phyloP scores from a whole-genome alignment of 2,113 vertebrate genomes.

The Odobenus rosmarus region DNA sequence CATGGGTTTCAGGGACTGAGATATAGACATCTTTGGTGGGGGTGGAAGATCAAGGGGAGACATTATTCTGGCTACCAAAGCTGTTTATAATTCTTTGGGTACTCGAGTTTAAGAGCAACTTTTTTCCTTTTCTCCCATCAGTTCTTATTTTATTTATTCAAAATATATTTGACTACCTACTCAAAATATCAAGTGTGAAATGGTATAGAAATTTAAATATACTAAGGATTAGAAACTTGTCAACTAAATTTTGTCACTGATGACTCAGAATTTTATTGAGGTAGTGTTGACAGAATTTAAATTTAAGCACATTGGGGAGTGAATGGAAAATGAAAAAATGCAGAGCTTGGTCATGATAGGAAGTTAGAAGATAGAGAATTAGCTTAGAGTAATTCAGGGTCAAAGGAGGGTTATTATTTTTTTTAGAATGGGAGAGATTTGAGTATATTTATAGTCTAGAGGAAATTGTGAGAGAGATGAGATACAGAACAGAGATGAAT shows the following conservation, averaged over 20 bases:
- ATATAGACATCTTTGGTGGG: background rate
- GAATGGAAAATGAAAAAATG: background rate
- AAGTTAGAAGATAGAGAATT: background rate
- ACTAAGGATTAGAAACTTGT: background rate
- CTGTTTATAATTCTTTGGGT: background rate
- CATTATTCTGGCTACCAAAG: background rate
- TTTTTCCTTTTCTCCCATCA: background rate
- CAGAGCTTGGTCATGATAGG: background rate
- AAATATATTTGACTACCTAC: background rate
- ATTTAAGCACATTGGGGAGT: background rate
- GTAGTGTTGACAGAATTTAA: background rate
- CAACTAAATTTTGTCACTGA: background rate
- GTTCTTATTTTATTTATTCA: background rate
- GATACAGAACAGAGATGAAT: background rate
- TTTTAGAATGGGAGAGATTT: background rate
- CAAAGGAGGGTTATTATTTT: background rate
- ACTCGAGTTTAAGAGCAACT: background rate
- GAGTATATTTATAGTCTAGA: background rate
- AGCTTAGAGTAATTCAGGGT: background rate
- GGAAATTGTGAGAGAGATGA: background rate
- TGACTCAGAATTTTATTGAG: background rate
- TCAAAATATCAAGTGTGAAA: background rate
- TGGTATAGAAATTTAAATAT: background rate
- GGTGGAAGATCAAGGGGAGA: background rate
- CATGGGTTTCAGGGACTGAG: background rate